These are phyloP conservation scores for Nezara viridula DNA, from an alignment of 2,888 invertebrate species.

Conservation along the genomic window DNA sequence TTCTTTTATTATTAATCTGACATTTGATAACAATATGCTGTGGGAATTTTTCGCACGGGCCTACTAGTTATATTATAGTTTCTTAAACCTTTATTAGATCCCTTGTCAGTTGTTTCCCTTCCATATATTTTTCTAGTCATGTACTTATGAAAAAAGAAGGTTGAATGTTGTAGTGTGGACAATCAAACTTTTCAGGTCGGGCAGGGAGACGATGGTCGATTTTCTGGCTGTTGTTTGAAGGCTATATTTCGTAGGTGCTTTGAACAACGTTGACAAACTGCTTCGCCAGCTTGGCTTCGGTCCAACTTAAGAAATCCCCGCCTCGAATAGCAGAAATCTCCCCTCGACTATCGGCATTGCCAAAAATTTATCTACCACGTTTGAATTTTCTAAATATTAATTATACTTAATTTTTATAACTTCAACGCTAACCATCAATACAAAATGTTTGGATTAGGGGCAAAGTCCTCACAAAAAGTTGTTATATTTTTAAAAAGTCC, in stretches of 20 bases:
- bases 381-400: not conserved
- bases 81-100: too few relatives aligned
- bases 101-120: not conserved
- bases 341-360: not conserved
- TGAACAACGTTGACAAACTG: conserved; percentile 32
- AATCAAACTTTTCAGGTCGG: not conserved
- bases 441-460: too few relatives aligned
- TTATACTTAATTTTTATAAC: too few relatives aligned
- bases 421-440: too few relatives aligned
- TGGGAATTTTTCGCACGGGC: too few relatives aligned
- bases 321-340: conserved; percentile 13
- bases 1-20: too few relatives aligned
- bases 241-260: conserved; percentile 40
- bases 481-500: too few relatives aligned
- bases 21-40: too few relatives aligned
- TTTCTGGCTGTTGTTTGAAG: conserved; percentile 37
- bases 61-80: too few relatives aligned
- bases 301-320: conserved; percentile 19
- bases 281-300: conserved; percentile 15
- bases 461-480: too few relatives aligned
- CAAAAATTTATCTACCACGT: not conserved
- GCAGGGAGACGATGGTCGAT: not conserved
- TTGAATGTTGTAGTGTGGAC: not conserved
- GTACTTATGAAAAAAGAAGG: not conserved
- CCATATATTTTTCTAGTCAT: not conserved